Conservation (phyloP, 2,797 vertebrate species). For the Emydoidea blandingii region DNA sequence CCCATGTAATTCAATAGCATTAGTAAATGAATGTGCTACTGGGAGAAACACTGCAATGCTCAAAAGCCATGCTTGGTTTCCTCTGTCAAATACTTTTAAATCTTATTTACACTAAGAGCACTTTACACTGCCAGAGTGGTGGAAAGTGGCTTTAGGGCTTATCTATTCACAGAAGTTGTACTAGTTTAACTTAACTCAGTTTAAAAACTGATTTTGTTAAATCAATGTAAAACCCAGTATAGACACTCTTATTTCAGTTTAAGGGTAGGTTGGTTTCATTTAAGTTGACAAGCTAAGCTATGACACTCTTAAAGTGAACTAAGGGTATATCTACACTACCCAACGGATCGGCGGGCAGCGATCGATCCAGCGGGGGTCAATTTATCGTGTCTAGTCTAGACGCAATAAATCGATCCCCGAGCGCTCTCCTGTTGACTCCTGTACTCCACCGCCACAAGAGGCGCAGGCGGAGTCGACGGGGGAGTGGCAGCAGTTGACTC, state of each 20-base stretch:
- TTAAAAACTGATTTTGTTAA: neutral
- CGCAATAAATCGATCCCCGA: too few relatives aligned
- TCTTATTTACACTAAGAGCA: neutral
- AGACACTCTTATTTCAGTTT: neutral
- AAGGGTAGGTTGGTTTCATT: neutral
- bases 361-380: too few relatives aligned
- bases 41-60: neutral
- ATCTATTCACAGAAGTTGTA: neutral
- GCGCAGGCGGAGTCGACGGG: too few relatives aligned
- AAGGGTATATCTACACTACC: neutral
- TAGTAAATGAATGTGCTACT: neutral
- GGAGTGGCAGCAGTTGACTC: too few relatives aligned
- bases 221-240: neutral
- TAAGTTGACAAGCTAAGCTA: neutral
- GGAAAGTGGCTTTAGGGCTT: neutral
- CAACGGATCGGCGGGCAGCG: too few relatives aligned
- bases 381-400: too few relatives aligned
- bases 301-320: neutral
- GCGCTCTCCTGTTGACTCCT: too few relatives aligned
- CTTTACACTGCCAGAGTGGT: neutral
- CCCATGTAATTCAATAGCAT: neutral
- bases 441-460: too few relatives aligned
- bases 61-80: neutral
- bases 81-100: neutral
- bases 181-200: neutral